phyloP scores from a whole-genome alignment of 2,113 vertebrate species.

The Phaethornis superciliosus region DNA sequence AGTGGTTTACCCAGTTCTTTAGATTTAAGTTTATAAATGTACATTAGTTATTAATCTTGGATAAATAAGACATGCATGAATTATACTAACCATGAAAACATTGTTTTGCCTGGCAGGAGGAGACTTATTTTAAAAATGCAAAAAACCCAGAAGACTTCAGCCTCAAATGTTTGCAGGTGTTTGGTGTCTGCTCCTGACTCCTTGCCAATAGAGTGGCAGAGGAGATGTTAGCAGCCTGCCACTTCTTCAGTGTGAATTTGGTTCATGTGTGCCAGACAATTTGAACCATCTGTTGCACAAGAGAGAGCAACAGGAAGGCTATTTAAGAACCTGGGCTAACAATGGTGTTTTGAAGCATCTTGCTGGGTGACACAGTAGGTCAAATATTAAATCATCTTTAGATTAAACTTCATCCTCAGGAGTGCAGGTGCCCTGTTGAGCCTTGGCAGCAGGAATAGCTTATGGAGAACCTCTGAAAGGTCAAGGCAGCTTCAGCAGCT shows the following conservation, averaged over 20 bases:
- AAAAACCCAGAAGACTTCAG: not conserved
- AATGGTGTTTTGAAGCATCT: not conserved
- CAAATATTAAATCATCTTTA: not conserved
- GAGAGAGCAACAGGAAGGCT: not conserved
- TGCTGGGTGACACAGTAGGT: not conserved
- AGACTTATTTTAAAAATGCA: not conserved
- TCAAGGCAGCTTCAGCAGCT: not conserved
- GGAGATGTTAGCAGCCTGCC: conserved; percentile 44
- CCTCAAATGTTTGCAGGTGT: conserved; percentile 33
- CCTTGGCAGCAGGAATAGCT: not conserved
- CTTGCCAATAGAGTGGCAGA: not conserved
- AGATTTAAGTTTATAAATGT: not conserved
- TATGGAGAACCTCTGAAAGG: not conserved
- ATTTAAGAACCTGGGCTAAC: not conserved
- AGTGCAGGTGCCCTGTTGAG: not conserved
- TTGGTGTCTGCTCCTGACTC: not conserved
- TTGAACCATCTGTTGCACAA: conserved; percentile 35
- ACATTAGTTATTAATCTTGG: not conserved
- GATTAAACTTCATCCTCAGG: not conserved
- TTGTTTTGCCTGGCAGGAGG: not conserved
- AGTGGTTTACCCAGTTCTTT: not conserved
- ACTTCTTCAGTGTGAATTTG: not conserved
- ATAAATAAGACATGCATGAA: not conserved
- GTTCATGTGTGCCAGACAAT: not conserved
- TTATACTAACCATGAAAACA: not conserved